Evolutionary conservation across 2,113 vertebrate species (phyloP).

Genomic region (Dicerorhinus sumatrensis): DNA sequence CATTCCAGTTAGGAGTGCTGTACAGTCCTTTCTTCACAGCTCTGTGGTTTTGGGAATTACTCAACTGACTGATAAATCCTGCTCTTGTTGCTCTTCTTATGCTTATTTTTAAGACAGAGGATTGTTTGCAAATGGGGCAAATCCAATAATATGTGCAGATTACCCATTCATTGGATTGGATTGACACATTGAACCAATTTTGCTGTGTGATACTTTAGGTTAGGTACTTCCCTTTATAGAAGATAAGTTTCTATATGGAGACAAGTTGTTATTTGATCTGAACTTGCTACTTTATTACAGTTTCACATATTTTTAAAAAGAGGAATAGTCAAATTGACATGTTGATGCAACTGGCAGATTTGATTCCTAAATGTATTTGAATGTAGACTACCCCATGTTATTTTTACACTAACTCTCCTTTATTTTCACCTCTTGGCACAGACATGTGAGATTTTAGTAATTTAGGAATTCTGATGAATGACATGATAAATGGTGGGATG

Average conservation of each 20-base stretch:
- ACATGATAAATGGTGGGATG: slow-evolving; percentile 47
- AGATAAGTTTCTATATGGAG: neutral
- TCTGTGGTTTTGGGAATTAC: neutral
- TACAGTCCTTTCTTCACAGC: neutral
- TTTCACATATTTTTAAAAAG: slow-evolving; percentile 43
- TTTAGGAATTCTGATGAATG: slow-evolving; percentile 72
- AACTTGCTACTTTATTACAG: slow-evolving; percentile 5
- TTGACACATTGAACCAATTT: neutral
- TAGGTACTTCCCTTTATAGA: neutral
- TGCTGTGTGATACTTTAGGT: neutral
- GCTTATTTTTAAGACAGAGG: neutral
- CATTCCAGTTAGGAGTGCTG: neutral
- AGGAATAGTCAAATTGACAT: slow-evolving; percentile 9
- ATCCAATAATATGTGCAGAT: neutral
- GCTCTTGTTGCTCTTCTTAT: neutral
- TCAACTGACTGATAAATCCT: neutral
- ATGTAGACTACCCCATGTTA: neutral
- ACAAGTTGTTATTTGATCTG: slow-evolving; percentile 19
- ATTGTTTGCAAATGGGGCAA: slow-evolving; percentile 38
- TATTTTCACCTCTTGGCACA: neutral
- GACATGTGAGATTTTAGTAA: neutral
- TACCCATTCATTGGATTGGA: neutral
- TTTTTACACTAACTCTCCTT: neutral
- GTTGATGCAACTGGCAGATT: slow-evolving; percentile 11
- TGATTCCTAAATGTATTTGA: neutral